phyloP scores from a whole-genome alignment of 2,888 invertebrate species.

The Drosophila birchii region DNA sequence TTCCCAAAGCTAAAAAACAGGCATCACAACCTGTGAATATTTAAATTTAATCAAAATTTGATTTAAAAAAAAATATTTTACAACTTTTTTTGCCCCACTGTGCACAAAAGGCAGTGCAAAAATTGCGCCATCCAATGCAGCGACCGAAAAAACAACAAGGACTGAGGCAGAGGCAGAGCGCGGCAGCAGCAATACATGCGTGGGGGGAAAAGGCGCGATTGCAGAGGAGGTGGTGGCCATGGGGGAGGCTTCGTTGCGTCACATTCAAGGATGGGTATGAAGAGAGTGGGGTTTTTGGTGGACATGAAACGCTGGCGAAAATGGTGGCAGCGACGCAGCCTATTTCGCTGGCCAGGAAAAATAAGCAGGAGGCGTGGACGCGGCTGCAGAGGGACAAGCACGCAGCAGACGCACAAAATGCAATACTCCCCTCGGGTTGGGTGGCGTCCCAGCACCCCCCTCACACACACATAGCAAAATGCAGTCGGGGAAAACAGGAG shows the following conservation, averaged over 20 bases:
- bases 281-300: constrained; percentile 6
- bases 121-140: constrained; percentile 62
- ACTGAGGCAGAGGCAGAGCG: constrained; percentile 4
- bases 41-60: background rate
- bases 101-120: constrained; percentile 59
- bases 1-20: background rate
- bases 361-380: constrained; percentile 32
- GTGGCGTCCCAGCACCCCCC: too few relatives aligned
- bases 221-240: constrained; percentile 2
- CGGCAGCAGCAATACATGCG: constrained; percentile 43
- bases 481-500: constrained; percentile 38
- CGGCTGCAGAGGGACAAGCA: constrained; percentile 19
- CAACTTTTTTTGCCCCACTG: constrained; percentile 39
- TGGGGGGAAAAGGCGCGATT: constrained; percentile 22
- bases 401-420: constrained; percentile 64
- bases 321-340: constrained; percentile 49
- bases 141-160: constrained; percentile 58
- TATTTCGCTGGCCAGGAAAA: constrained; percentile 51
- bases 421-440: constrained; percentile 38
- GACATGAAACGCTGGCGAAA: constrained; percentile 20
- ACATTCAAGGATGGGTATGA: constrained; percentile 3
- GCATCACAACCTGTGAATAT: background rate
- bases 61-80: background rate
- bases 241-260: constrained; percentile 24
- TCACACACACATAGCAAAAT: constrained; percentile 27